Conservation (phyloP, 2,888 invertebrate genomes). For the Eristalis arbustorum region DNA sequence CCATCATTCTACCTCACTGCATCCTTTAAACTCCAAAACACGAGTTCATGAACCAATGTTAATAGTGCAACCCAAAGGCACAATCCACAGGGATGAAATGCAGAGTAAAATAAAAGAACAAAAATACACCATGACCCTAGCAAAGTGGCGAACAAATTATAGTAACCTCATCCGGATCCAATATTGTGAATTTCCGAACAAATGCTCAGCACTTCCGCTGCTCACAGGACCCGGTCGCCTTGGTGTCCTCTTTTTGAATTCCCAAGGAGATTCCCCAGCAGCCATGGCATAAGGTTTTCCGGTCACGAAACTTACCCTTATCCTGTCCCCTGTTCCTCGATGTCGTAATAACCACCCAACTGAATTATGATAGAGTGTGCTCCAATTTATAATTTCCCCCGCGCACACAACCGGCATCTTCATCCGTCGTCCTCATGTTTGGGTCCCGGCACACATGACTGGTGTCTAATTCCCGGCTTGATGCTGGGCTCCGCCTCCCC, state of each 20-base stretch:
- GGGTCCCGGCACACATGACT: slow-evolving; percentile 44
- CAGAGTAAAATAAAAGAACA: not conserved
- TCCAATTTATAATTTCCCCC: slow-evolving; percentile 66
- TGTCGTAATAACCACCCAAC: slow-evolving; percentile 1
- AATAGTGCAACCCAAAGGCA: not conserved
- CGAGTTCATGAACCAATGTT: not conserved
- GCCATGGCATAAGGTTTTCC: slow-evolving; percentile 63
- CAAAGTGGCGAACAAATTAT: slow-evolving; percentile 66
- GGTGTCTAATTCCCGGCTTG: slow-evolving; percentile 63
- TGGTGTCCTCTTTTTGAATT: slow-evolving; percentile 23
- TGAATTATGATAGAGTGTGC: slow-evolving; percentile 68
- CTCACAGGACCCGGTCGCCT: slow-evolving; percentile 39
- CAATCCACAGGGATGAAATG: not conserved
- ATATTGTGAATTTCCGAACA: slow-evolving; percentile 70
- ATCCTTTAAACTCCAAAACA: no score
- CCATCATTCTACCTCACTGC: no score
- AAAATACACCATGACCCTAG: slow-evolving; percentile 18
- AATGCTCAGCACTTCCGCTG: slow-evolving; percentile 67
- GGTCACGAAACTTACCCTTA: slow-evolving; percentile 61
- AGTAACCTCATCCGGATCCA: slow-evolving; percentile 68
- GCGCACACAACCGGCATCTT: slow-evolving; percentile 4
- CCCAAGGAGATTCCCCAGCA: slow-evolving; percentile 28
- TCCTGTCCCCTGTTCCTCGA: not conserved
- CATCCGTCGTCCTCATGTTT: slow-evolving; percentile 19
- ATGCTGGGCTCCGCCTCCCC: slow-evolving; percentile 45